A percentile compares a stretch with the other conserved stretches of the same genome.
These are phyloP conservation scores for Aspidiotus destructor DNA, from an alignment of 2,888 invertebrate species.

Conservation along the genomic window DNA sequence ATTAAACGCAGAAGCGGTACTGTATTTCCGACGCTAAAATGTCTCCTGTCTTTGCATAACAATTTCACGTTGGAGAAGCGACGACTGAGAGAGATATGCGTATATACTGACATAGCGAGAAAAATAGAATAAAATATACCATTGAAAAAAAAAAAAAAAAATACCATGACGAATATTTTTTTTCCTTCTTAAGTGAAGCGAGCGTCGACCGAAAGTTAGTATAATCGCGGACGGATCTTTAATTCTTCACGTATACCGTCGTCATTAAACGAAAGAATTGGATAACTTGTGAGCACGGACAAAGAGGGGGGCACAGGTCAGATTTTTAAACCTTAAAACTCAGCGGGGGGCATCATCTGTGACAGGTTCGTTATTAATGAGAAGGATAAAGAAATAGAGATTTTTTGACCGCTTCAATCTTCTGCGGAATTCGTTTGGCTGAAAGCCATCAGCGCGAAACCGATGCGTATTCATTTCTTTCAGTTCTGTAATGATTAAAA, in stretches of 20 bases:
- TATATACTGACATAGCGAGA: neutral
- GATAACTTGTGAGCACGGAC: slow-evolving; percentile 22
- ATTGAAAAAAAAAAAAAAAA: neutral
- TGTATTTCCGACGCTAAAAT: no score
- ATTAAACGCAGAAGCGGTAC: no score
- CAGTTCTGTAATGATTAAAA: slow-evolving; percentile 7
- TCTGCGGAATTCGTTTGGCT: slow-evolving; percentile 31
- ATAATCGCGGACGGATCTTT: slow-evolving; percentile 12
- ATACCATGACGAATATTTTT: slow-evolving; percentile 16
- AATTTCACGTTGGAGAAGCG: no score
- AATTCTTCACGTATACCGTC: slow-evolving; percentile 24
- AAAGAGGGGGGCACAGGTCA: slow-evolving; percentile 32
- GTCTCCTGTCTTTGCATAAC: no score
- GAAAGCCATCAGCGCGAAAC: slow-evolving; percentile 28
- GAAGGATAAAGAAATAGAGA: slow-evolving; percentile 27
- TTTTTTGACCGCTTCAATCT: slow-evolving; percentile 30
- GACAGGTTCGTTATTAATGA: slow-evolving; percentile 31
- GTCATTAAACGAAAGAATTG: slow-evolving; percentile 30
- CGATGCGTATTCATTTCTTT: slow-evolving; percentile 16
- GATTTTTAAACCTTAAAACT: slow-evolving; percentile 32
- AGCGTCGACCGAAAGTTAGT: slow-evolving; percentile 10
- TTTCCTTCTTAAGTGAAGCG: slow-evolving; percentile 1
- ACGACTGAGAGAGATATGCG: no score
- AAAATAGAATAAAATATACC: neutral
- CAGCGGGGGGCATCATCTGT: slow-evolving; percentile 30